Evolutionary conservation across 2,888 invertebrate genomes (phyloP), one percentile per base, ranked within the genome.

Genomic region (Eristalis pertinax): DNA sequence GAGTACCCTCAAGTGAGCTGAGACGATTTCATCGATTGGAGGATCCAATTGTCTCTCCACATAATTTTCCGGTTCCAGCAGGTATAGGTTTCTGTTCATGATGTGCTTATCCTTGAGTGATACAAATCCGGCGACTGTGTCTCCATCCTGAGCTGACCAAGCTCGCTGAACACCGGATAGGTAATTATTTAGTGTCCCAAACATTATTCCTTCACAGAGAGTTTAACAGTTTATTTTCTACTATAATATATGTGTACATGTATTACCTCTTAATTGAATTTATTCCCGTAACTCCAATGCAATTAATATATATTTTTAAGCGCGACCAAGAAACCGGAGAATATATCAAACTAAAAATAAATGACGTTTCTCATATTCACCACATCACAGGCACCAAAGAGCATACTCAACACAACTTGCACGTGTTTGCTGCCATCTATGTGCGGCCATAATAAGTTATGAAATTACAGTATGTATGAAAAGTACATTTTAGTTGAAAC

Each of bases 21-120:
- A 94, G 7, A 97, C 94, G 50, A 97, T 93, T 91, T 97, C 97
- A 92, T 97, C 96, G 77, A 97, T 93, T 0, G 97, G 97, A 10
- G 95, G 93, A 67, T 95, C 94, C 83, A 97, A 94, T 90, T 96
- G 95, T 70, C 96, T 95, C 90, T 96, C 95, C 1, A 97, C 96
- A 29, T 95, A 93, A 35, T 94, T 93, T 88, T 97, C 96, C 0
- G 97, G 96, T 90, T 95, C 95, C 85, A 96, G 95, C 13, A 96
- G 93, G 83, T 96, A 95, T 19, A 97, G 93, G 90, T 95, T 95
- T 77, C 94, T 94, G 90, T 96, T 97, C 68, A 94, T 94, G 4
- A 96, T 95, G 93, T 97, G 97, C 24, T 95, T 95, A 91, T 97
- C 96, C 76, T 95, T 94, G 29, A 96, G 93, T 0, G 96, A 96